Percentiles rank a stretch among this genome's conserved stretches.
Conservation (phyloP, 2,888 invertebrate species). For the Drosophila buzzatii region DNA sequence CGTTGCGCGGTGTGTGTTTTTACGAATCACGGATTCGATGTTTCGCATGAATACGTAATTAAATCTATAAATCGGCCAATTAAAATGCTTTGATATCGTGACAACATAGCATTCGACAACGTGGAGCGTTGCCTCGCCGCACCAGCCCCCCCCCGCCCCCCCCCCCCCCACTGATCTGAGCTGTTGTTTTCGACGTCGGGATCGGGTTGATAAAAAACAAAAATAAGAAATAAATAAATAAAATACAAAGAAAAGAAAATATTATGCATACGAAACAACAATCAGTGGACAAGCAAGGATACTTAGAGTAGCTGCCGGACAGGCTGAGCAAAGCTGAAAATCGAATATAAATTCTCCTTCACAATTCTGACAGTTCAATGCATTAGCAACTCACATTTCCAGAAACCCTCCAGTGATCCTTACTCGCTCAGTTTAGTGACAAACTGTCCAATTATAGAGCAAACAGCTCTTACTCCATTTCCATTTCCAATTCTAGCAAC, state of each 20-base stretch:
- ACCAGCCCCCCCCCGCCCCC: constrained; percentile 36
- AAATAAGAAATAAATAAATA: constrained; percentile 26
- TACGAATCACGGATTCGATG: constrained; percentile 86
- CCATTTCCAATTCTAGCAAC: background rate
- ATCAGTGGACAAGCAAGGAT: constrained; percentile 44
- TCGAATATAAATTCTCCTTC: background rate
- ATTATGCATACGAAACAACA: constrained; percentile 51
- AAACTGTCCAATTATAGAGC: constrained; percentile 76
- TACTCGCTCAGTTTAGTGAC: constrained; percentile 22
- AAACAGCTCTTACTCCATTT: constrained; percentile 70
- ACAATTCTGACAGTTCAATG: constrained; percentile 2
- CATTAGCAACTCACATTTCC: too few species aligned
- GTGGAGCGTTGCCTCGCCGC: constrained; percentile 47
- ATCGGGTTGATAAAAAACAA: constrained; percentile 17
- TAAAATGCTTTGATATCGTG: constrained; percentile 86
- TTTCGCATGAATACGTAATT: constrained; percentile 86
- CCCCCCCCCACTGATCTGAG: constrained; percentile 34
- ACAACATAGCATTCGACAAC: constrained; percentile 85
- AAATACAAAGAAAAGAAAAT: constrained; percentile 53
- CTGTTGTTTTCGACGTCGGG: constrained; percentile 25
- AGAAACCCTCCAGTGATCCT: background rate
- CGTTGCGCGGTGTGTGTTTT: constrained; percentile 84
- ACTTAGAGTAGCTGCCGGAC: background rate
- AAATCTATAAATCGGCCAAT: constrained; percentile 86
- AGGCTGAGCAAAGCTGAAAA: background rate